Evolutionary conservation across 2,113 vertebrate species (phyloP).

Genomic region (Galemys pyrenaicus): DNA sequence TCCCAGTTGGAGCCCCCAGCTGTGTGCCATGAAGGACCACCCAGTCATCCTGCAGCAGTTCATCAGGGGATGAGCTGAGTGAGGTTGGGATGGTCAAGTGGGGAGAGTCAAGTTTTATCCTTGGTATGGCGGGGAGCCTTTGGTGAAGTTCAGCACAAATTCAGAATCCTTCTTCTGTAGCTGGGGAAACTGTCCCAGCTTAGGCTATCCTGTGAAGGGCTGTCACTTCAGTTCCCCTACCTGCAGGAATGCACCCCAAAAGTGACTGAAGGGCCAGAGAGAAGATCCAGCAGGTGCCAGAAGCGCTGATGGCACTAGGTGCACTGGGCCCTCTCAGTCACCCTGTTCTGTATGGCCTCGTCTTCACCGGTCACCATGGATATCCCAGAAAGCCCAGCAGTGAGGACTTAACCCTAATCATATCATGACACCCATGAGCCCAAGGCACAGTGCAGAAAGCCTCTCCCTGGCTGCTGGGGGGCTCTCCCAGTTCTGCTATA

Average conservation of each 20-base stretch:
- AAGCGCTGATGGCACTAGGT: neutral
- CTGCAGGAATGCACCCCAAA: neutral
- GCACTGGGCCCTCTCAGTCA: neutral
- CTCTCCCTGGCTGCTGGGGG: neutral
- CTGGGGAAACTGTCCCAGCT: neutral
- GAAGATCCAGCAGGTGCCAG: neutral
- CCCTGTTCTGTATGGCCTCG: neutral
- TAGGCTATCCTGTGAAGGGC: neutral
- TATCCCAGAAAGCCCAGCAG: neutral
- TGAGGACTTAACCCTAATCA: neutral
- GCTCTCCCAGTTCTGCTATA: neutral
- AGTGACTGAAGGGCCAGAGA: neutral
- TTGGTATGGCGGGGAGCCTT: too few relatives aligned
- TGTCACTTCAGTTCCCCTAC: neutral
- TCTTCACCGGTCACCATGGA: neutral
- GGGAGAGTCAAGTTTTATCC: too few relatives aligned
- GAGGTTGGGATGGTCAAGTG: neutral
- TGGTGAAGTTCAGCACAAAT: neutral
- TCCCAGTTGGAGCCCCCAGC: neutral
- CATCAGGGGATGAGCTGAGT: neutral
- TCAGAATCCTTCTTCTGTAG: neutral
- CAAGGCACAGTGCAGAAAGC: neutral
- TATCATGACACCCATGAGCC: neutral
- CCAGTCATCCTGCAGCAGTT: neutral
- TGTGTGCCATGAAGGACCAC: neutral